phyloP scores from a whole-genome alignment of 2,888 invertebrate genomes.

The Xanthia togata region DNA sequence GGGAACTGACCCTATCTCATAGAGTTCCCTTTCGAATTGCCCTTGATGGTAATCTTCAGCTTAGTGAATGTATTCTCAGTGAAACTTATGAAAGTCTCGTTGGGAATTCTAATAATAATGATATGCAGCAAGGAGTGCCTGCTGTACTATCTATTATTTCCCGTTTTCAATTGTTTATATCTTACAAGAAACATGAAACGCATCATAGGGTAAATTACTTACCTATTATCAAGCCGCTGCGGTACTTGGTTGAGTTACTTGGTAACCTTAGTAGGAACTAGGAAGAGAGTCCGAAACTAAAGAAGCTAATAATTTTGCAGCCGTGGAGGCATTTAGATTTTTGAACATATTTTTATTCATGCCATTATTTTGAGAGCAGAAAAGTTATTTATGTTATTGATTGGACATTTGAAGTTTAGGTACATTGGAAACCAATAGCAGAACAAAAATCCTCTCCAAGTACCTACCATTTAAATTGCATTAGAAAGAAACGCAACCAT shows the following conservation, averaged over 20 bases:
- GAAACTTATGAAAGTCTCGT: conserved; percentile 82
- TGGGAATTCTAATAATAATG: conserved; percentile 72
- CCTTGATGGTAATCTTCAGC: conserved; percentile 84
- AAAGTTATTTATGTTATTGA: background rate
- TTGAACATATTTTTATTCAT: background rate
- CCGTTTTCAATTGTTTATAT: conserved; percentile 64
- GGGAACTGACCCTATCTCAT: conserved; percentile 83
- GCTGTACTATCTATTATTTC: conserved; percentile 58
- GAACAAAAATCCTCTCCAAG: background rate
- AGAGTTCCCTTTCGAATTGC: conserved; percentile 82
- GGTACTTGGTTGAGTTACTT: conserved; percentile 2
- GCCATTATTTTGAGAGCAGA: background rate
- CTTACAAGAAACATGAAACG: conserved; percentile 44
- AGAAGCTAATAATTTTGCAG: background rate
- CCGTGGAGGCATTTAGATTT: background rate
- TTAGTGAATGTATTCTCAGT: conserved; percentile 84
- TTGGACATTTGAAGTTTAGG: too few relatives aligned
- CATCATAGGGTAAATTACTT: conserved; percentile 50
- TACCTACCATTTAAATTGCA: background rate
- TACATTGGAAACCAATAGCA: background rate
- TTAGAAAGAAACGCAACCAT: conserved; percentile 2
- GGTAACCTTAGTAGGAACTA: background rate
- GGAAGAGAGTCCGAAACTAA: background rate
- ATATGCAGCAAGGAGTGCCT: conserved; percentile 69
- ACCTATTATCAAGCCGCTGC: conserved; percentile 24